phyloP scores from a whole-genome alignment of 2,888 invertebrate species.

The Xestoiulus laeticollis region DNA sequence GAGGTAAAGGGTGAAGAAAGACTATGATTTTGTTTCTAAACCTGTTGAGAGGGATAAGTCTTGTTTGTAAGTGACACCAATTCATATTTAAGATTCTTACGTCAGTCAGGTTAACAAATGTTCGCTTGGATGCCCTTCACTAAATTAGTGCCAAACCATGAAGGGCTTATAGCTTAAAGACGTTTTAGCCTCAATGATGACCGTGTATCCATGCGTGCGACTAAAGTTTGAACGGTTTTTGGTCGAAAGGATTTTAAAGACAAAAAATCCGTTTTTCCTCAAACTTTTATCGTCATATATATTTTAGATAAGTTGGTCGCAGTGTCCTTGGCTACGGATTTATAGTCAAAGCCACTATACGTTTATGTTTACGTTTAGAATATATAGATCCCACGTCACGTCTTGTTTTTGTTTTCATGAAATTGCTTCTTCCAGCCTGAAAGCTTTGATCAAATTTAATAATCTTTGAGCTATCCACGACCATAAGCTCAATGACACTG shows the following conservation, averaged over 20 bases:
- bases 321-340: not conserved
- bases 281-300: not conserved
- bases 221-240: not conserved
- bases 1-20: too few species aligned
- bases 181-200: not conserved
- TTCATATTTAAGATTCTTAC: constrained; percentile 19
- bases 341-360: not conserved
- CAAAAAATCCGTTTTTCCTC: not conserved
- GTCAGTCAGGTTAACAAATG: not conserved
- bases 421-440: constrained; percentile 19
- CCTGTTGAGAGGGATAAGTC: too few species aligned
- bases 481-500: constrained; percentile 1
- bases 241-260: not conserved
- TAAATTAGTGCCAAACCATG: constrained; percentile 9
- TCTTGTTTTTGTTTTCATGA: constrained; percentile 26
- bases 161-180: not conserved
- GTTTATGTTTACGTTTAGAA: not conserved
- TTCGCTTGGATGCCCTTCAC: not conserved
- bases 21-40: too few species aligned
- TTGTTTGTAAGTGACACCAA: not conserved
- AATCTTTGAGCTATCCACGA: not conserved
- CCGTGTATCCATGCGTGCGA: not conserved
- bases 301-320: not conserved
- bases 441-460: not conserved
- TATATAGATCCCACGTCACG: constrained; percentile 7